phyloP scores from a whole-genome alignment of 2,888 invertebrate genomes.

The Torymus aiolomorphi region DNA sequence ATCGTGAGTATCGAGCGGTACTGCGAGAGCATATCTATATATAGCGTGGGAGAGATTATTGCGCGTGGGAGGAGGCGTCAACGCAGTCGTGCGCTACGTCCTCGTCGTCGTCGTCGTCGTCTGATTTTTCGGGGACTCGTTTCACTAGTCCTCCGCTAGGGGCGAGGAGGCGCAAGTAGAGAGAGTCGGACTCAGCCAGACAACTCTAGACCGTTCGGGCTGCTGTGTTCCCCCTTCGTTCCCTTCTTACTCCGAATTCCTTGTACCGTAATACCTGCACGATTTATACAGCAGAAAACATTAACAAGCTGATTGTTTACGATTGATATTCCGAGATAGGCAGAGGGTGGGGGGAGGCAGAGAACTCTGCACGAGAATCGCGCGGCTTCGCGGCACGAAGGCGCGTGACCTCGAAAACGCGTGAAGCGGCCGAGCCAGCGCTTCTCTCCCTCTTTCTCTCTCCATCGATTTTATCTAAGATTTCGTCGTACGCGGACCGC shows the following conservation, averaged over 20 bases:
- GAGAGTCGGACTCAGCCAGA: slow-evolving; percentile 22
- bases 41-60: neutral
- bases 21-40: too few relatives aligned
- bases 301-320: too few relatives aligned
- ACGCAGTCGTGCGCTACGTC: too few relatives aligned
- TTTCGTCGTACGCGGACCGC: neutral
- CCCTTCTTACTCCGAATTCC: too few relatives aligned
- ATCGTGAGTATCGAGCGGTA: slow-evolving; percentile 23
- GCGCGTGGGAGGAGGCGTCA: too few relatives aligned
- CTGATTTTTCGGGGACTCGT: slow-evolving; percentile 16
- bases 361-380: too few relatives aligned
- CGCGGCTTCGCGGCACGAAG: neutral
- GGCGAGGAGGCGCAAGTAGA: slow-evolving; percentile 15
- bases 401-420: slow-evolving; percentile 51
- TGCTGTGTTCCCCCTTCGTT: too few relatives aligned
- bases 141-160: slow-evolving; percentile 13
- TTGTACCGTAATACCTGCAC: too few relatives aligned
- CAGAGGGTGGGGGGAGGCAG: too few relatives aligned
- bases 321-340: too few relatives aligned
- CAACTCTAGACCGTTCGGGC: neutral
- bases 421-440: slow-evolving; percentile 20
- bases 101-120: neutral
- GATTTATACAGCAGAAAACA: too few relatives aligned
- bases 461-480: slow-evolving; percentile 49
- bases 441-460: slow-evolving; percentile 38